Evolutionary conservation across 35 echinoderm and acorn worm genomes (phyloP), one percentile per base, ranked within the genome.

Genomic region (Diadema setosum): DNA sequence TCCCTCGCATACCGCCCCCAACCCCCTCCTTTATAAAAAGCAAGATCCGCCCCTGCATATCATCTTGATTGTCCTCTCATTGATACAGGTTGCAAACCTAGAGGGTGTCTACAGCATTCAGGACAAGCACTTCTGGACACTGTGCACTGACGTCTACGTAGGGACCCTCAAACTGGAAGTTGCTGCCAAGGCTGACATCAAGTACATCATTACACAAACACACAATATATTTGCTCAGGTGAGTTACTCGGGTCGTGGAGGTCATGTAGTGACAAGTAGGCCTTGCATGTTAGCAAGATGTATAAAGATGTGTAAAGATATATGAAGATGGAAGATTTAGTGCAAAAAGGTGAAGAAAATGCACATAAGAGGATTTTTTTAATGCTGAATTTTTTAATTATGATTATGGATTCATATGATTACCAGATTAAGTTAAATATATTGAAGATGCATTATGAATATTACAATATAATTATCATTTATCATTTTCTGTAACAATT

Each of bases 181-280:
- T 16, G 89, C 92, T 4, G 89, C 85, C 11, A 92, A 88, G 46
- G 96, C 96, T 24, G 96, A 99, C 84, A 57, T 90, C 50, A 99
- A 87, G 90, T 99, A 99, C 75, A 99, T 99, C 58, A 95, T 89
- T 64, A 99, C 93, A 75, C 96, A 99, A 69, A 95, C 96, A 73
- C 96, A 99, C 75, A 99, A 99, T 75, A 99, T 99, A 82, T 99
- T 99, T 81, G 88, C 93, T 58, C 96, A 99, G 96, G 96, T 99
- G 82, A 82, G 86, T 52, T 9, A 52, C n/a, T 52, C n/a, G 9
- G n/a, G 48, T 11, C 9, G 9, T 11, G 9, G 9, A n/a, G 9
- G 9, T 52, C n/a, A n/a, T 52, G 9, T 52, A 52, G n/a, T 52
- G 48, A 52, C n/a, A 11, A 52, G 48, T 9, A 11, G 9, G n/a